Base-by-base conservation (phyloP, 2,888 invertebrate genomes). In the Cantharis rustica region DNA sequence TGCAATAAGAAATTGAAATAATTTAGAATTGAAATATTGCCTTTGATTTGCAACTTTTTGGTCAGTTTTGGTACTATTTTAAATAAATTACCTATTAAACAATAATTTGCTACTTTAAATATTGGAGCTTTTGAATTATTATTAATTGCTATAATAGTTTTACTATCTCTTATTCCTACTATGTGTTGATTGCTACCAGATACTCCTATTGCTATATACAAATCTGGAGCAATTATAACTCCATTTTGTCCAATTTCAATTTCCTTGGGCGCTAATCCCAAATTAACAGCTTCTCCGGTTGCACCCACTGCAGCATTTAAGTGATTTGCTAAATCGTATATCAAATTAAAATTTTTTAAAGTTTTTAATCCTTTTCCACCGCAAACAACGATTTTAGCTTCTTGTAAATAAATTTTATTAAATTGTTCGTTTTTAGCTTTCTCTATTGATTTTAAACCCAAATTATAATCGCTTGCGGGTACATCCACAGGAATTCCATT, bases 91-190 rank as follows among this genome's bases (percentile, higher is more conserved):
- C 95, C 96, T 0, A 98, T 97, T 1, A 98, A 88, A 3, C 98
- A 97, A 84, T 93, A 92, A 89, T 98, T 97, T 7, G 97, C 93
- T 3, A 96, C 95, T 90, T 96, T 95, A 89, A 95, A 95, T 83
- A 98, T 98, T 13, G 98, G 98, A 3, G 98, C 98, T 82, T 98
- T 98, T 0, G 97, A 94, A 86, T 98, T 98, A 86, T 98, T 98
- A 88, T 98, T 98, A 84, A 98, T 98, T 69, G 98, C 98, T 0
- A 98, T 98, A 86, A 98, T 98, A 0, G 97, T 96, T 89, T 98
- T 98, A n/a, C 97, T 97, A 88, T 98, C 98, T 88, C 98, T 98
- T 97, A 98, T 98, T 76, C 97, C 98, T 72, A 98, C 98, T 84
- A 98, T 91, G 90, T 98, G 98, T 88, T 98, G 98, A 86, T 98